A percentile compares a stretch with the other conserved stretches of the same genome.
Conservation (phyloP, 2,113 vertebrate species). For the Lophius piscatorius region DNA sequence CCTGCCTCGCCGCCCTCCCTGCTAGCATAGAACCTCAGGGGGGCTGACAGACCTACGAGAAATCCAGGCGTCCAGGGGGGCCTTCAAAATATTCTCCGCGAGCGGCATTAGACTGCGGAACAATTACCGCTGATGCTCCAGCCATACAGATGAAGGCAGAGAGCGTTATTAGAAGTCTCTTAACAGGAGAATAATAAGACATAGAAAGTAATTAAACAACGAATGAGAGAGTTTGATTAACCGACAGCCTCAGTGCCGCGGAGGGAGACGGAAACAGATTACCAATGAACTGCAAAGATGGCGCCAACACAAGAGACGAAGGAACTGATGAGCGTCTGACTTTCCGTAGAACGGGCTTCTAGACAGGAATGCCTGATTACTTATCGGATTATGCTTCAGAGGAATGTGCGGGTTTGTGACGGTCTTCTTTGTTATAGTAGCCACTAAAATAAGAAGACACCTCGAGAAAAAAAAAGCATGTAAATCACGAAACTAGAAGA, state of each 20-base stretch:
- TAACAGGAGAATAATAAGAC: constrained; percentile 37
- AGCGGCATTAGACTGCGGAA: constrained; percentile 45
- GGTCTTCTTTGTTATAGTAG: no score
- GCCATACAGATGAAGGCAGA: constrained; percentile 5
- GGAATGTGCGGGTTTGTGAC: constrained; percentile 26
- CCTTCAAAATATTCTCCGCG: constrained; percentile 51
- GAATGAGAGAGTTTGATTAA: constrained; percentile 36
- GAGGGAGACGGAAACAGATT: constrained; percentile 3
- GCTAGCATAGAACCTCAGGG: constrained; percentile 53
- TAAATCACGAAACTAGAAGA: no score
- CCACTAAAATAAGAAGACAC: no score
- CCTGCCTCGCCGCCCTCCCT: constrained; percentile 54
- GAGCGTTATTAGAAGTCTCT: constrained; percentile 48
- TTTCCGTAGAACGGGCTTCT: constrained; percentile 20
- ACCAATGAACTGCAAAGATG: constrained; percentile 9
- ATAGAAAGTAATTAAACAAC: constrained; percentile 53
- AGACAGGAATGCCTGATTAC: constrained; percentile 53
- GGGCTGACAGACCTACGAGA: constrained; percentile 60
- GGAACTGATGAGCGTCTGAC: constrained; percentile 44
- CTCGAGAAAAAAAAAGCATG: no score
- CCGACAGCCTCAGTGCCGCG: background rate
- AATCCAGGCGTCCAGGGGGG: constrained; percentile 66
- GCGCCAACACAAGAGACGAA: constrained; percentile 16
- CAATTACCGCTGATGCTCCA: constrained; percentile 51
- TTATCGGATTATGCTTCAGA: constrained; percentile 50